These are phyloP conservation scores for Brachypterus glaber DNA, from an alignment of 2,888 invertebrate genomes.

Conservation along the genomic window DNA sequence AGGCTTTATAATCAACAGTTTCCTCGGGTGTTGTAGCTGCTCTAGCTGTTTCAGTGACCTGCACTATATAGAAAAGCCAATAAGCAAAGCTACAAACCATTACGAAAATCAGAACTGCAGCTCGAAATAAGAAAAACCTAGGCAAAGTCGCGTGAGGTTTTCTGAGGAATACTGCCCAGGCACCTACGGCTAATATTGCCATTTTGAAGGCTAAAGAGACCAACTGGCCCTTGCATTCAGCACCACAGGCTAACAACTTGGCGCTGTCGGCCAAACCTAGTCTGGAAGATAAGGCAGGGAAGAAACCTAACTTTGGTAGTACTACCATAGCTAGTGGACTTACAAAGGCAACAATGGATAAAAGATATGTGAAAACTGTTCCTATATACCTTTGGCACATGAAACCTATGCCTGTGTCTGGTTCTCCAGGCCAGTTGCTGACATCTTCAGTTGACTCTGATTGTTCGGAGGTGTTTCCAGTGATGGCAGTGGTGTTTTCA, in stretches of 20 bases:
- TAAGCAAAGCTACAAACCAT: constrained; percentile 91
- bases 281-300: constrained; percentile 61
- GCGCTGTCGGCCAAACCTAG: constrained; percentile 59
- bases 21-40: constrained; percentile 71
- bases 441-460: constrained; percentile 90
- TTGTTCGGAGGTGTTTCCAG: constrained; percentile 93
- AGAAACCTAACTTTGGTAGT: constrained; percentile 81
- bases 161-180: constrained; percentile 87
- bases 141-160: constrained; percentile 81
- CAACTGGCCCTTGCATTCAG: constrained; percentile 89
- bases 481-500: constrained; percentile 95
- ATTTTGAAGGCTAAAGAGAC: constrained; percentile 87
- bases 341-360: constrained; percentile 75
- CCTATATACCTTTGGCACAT: constrained; percentile 77
- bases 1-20: constrained; percentile 73
- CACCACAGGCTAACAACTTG: constrained; percentile 72
- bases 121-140: constrained; percentile 81
- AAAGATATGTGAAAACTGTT: constrained; percentile 65
- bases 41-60: constrained; percentile 72
- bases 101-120: constrained; percentile 78
- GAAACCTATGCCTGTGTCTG: constrained; percentile 62
- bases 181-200: constrained; percentile 76
- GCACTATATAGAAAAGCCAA: constrained; percentile 96
- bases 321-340: constrained; percentile 94
- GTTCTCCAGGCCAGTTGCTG: constrained; percentile 68